These are phyloP conservation scores for Panthera uncia DNA, from an alignment of 2,113 vertebrate species.

Conservation along the genomic window DNA sequence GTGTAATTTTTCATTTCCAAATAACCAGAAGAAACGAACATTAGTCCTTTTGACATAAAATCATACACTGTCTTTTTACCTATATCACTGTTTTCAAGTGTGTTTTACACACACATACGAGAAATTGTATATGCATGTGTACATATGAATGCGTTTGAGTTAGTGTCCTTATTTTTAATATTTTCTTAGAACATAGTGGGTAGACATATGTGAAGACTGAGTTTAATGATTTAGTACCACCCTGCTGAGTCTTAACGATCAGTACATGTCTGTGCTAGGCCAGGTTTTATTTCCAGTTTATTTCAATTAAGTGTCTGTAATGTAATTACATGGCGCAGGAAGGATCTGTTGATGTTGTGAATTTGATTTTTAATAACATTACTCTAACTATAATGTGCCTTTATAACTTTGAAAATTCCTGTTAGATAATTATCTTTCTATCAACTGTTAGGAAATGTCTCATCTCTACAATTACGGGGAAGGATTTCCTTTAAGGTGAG, in stretches of 20 bases:
- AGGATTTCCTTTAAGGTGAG: constrained; percentile 26
- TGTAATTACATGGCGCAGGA: constrained; percentile 87
- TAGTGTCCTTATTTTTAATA: constrained; percentile 40
- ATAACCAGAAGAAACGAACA: not conserved
- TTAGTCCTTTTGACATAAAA: not conserved
- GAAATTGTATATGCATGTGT: not conserved
- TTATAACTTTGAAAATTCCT: constrained; percentile 77
- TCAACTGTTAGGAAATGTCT: constrained; percentile 35
- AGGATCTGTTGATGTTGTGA: constrained; percentile 84
- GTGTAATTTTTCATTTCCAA: not conserved
- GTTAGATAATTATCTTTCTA: constrained; percentile 67
- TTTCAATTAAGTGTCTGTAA: constrained; percentile 87
- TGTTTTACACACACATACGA: not conserved
- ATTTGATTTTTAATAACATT: constrained; percentile 86
- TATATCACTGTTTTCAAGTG: not conserved
- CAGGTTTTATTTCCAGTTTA: constrained; percentile 82
- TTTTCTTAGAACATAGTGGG: constrained; percentile 70
- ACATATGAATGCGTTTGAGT: constrained; percentile 5
- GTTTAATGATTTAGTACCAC: constrained; percentile 82
- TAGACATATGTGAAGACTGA: constrained; percentile 73
- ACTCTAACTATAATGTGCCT: constrained; percentile 70
- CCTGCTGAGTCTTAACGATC: constrained; percentile 82
- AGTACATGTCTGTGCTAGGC: constrained; percentile 87
- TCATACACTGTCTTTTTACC: not conserved
- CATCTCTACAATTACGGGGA: constrained; percentile 48